phyloP scores from a whole-genome alignment of 2,797 vertebrate genomes.

The Malacoraja senta region DNA sequence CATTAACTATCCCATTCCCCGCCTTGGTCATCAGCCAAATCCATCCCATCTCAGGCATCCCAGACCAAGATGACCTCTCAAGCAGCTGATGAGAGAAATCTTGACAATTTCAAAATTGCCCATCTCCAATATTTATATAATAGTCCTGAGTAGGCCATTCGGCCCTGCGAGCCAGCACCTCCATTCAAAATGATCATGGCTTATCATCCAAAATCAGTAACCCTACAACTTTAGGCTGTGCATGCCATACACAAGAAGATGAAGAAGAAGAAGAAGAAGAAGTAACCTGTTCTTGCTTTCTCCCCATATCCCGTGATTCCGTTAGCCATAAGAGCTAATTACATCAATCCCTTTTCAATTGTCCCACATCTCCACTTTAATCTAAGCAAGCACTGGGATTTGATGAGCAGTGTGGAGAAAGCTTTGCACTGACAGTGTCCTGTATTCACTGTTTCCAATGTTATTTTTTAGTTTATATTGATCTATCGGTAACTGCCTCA shows the following conservation, averaged over 20 bases:
- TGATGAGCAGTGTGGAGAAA: not conserved
- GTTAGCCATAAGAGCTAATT: no score
- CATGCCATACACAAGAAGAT: no score
- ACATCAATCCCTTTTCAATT: no score
- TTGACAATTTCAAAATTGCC: not conserved
- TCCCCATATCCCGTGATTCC: no score
- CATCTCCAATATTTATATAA: not conserved
- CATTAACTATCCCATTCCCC: no score
- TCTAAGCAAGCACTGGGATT: not conserved
- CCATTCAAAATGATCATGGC: no score
- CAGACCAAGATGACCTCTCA: not conserved
- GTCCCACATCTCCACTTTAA: not conserved
- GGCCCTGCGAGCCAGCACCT: no score
- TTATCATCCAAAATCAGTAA: no score
- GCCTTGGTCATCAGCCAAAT: not conserved
- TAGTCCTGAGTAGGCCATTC: no score
- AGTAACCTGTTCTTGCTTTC: no score
- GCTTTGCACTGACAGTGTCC: not conserved
- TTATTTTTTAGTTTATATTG: not conserved
- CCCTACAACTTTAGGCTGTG: no score
- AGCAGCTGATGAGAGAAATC: not conserved
- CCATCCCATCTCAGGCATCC: not conserved
- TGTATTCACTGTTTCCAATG: not conserved
- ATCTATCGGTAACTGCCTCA: not conserved
- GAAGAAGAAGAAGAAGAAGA: no score